phyloP scores from a whole-genome alignment of 2,113 vertebrate species.

The Thunnus thynnus region DNA sequence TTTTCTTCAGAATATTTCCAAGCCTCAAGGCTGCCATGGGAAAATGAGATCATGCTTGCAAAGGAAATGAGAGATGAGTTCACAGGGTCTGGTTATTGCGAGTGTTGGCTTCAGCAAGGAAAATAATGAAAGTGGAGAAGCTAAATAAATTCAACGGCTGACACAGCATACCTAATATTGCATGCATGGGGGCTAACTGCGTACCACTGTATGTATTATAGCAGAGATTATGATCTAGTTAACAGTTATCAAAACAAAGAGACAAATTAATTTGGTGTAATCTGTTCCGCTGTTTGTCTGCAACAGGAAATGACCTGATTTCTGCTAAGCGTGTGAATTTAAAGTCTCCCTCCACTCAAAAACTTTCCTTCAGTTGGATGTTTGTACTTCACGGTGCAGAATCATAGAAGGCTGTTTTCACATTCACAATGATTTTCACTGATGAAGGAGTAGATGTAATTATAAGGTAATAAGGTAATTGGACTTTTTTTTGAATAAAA shows the following conservation, averaged over 20 bases:
- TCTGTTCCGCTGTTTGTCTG: neutral
- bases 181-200: neutral
- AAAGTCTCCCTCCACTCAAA: neutral
- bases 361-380: too few relatives aligned
- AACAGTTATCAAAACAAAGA: conserved; percentile 14
- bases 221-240: neutral
- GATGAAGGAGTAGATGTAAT: too few relatives aligned
- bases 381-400: too few relatives aligned
- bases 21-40: neutral
- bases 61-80: conserved; percentile 48
- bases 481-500: too few relatives aligned
- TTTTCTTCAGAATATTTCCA: neutral
- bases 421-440: too few relatives aligned
- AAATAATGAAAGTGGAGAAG: conserved; percentile 36
- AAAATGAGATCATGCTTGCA: conserved; percentile 4
- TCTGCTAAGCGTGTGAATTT: neutral
- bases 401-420: too few relatives aligned
- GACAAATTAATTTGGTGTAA: conserved; percentile 16
- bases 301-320: conserved; percentile 34
- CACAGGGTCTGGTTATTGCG: conserved; percentile 20
- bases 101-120: conserved; percentile 11
- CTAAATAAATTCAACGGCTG: conserved; percentile 40
- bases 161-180: conserved; percentile 12
- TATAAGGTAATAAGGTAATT: too few relatives aligned
- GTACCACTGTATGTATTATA: neutral